Evolutionary conservation across 1,140 invertebrate genomes (phyloP).

Genomic region (Megalopta genalis): DNA sequence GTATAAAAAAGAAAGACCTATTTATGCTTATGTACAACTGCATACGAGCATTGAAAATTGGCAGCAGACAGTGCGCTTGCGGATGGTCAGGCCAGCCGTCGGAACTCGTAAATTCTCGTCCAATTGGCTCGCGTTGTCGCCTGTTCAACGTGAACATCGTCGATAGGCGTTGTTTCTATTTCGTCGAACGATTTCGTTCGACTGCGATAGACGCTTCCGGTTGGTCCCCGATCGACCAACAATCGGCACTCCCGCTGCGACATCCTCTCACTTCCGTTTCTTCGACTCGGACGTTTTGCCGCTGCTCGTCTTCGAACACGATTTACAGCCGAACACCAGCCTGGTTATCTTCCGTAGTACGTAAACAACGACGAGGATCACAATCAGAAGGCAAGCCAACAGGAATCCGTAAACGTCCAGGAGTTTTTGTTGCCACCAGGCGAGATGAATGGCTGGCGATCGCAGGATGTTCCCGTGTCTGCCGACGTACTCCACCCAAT

Average conservation of each 20-base stretch:
- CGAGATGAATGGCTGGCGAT: constrained; percentile 70
- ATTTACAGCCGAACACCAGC: neutral
- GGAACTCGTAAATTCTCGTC: too few species aligned
- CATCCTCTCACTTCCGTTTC: constrained; percentile 41
- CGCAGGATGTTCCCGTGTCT: constrained; percentile 74
- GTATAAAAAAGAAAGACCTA: too few species aligned
- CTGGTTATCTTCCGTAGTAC: constrained; percentile 33
- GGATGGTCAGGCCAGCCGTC: too few species aligned
- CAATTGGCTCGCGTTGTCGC: too few species aligned
- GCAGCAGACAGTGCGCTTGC: too few species aligned
- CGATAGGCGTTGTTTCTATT: too few species aligned
- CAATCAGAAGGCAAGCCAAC: neutral
- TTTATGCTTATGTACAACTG: too few species aligned
- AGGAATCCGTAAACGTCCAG: constrained; percentile 73
- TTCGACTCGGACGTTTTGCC: constrained; percentile 26
- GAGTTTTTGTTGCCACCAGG: constrained; percentile 71
- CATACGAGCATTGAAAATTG: too few species aligned
- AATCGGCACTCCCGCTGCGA: too few species aligned
- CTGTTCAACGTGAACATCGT: too few species aligned
- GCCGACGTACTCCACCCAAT: constrained; percentile 78
- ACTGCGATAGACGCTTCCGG: too few species aligned
- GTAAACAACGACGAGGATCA: constrained; percentile 18
- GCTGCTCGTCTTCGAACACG: neutral
- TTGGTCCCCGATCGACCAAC: neutral
- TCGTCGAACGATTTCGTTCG: too few species aligned